These are phyloP conservation scores for Danio tinwini DNA, from an alignment of 2,797 vertebrate species.

Conservation along the genomic window DNA sequence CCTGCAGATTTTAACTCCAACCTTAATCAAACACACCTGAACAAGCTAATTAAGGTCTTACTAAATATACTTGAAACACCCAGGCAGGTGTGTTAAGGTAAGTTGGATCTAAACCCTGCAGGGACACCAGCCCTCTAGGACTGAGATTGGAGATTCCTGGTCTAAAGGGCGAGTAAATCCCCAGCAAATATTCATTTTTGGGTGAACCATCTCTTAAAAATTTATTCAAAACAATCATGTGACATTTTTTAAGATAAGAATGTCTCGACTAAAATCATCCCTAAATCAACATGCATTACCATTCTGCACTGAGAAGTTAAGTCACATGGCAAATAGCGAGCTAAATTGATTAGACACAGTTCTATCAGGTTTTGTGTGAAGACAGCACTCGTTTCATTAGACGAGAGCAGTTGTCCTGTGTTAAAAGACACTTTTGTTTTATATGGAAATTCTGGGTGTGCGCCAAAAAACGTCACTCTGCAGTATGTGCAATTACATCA, in stretches of 20 bases:
- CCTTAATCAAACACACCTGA: too few relatives aligned
- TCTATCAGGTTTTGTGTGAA: slow-evolving; percentile 24
- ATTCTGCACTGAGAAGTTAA: not conserved
- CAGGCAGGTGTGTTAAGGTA: too few relatives aligned
- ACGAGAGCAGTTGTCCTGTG: slow-evolving; percentile 34
- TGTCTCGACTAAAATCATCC: too few relatives aligned
- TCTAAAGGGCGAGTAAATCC: too few relatives aligned
- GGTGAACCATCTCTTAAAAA: not conserved
- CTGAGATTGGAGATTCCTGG: too few relatives aligned
- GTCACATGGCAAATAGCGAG: slow-evolving; percentile 22
- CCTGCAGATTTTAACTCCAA: too few relatives aligned
- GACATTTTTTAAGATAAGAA: not conserved
- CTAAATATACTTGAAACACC: too few relatives aligned
- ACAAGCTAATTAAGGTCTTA: too few relatives aligned
- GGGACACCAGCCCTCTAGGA: too few relatives aligned
- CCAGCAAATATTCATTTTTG: too few relatives aligned
- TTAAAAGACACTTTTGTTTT: slow-evolving; percentile 45
- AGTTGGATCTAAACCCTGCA: too few relatives aligned
- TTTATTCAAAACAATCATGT: not conserved
- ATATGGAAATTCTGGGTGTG: slow-evolving; percentile 15
- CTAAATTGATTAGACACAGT: slow-evolving; percentile 37
- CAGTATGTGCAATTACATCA: slow-evolving; percentile 12
- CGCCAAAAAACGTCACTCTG: slow-evolving; percentile 27
- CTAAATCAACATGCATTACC: not conserved
- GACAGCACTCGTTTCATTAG: slow-evolving; percentile 9